Evolutionary conservation across 2,113 vertebrate genomes (phyloP).

Genomic region (Rattus norvegicus): GRCr8 NC_086024.1:98199001-98199500

Average conservation of each 20-base stretch:
- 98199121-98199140: not conserved
- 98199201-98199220: not conserved
- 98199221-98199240: not conserved
- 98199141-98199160: not conserved
- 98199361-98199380: conserved; percentile 40
- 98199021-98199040: not conserved
- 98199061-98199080: not conserved
- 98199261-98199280: not conserved
- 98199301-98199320: conserved; percentile 50
- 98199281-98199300: not conserved
- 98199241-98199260: not conserved
- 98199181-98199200: conserved; percentile 19
- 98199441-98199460: conserved; percentile 16
- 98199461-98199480: conserved; percentile 41
- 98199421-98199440: not conserved
- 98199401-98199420: conserved; percentile 63
- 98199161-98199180: not conserved
- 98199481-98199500: conserved; percentile 39
- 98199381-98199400: conserved; percentile 51
- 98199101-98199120: not conserved
- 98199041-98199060: not conserved
- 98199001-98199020: not conserved
- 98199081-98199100: conserved; percentile 44
- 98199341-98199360: conserved; percentile 43
- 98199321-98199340: not conserved